Conservation (phyloP, 2,888 invertebrate genomes). For the Axea sp. region DNA sequence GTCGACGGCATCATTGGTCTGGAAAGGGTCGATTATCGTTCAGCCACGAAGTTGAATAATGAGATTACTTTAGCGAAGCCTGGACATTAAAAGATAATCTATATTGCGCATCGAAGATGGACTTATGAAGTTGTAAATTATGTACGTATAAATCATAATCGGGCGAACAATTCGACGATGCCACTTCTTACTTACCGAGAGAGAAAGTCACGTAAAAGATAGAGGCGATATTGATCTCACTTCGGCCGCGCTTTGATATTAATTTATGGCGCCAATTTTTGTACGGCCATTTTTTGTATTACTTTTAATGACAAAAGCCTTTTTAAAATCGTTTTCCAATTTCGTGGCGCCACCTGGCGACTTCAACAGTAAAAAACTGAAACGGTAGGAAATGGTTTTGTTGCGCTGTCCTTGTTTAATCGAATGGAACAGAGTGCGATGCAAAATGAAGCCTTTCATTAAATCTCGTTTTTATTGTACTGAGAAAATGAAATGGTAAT, state of each 20-base stretch:
- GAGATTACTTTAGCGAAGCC: slow-evolving; percentile 44
- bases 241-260: slow-evolving; percentile 43
- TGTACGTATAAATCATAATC: slow-evolving; percentile 50
- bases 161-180: slow-evolving; percentile 44
- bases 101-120: slow-evolving; percentile 44
- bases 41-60: slow-evolving; percentile 50
- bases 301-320: too few relatives aligned
- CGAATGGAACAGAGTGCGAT: too few relatives aligned
- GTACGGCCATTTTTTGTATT: too few relatives aligned
- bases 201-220: slow-evolving; percentile 57
- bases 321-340: too few relatives aligned
- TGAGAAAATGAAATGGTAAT: too few relatives aligned
- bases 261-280: slow-evolving; percentile 50
- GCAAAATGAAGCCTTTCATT: too few relatives aligned
- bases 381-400: too few relatives aligned
- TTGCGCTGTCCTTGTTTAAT: too few relatives aligned
- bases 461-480: too few relatives aligned
- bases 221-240: slow-evolving; percentile 53
- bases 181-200: slow-evolving; percentile 22
- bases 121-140: slow-evolving; percentile 51
- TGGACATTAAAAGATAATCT: slow-evolving; percentile 49
- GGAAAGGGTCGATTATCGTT: slow-evolving; percentile 42
- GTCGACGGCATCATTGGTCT: slow-evolving; percentile 17
- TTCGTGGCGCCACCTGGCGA: too few relatives aligned
- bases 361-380: too few relatives aligned